Evolutionary conservation across 92 coral and sea anemone species (phyloP).

Genomic region (Diadumene lineata): DNA sequence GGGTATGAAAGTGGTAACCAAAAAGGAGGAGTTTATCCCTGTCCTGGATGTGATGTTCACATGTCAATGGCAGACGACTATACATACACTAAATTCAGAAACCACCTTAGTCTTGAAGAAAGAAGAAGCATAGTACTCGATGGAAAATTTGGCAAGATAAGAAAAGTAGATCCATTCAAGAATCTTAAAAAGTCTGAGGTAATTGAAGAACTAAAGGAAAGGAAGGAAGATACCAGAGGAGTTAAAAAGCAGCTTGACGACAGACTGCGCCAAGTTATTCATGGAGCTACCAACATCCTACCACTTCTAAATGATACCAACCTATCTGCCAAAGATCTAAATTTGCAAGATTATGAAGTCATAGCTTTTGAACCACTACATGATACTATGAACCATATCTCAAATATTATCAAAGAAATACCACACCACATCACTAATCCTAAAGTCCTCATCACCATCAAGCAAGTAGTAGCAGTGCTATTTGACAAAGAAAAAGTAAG

Average conservation of each 20-base stretch:
- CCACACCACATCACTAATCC: conserved; percentile 34
- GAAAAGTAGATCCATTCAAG: conserved; percentile 11
- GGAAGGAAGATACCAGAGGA: conserved; percentile 7
- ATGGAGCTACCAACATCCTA: conserved; percentile 17
- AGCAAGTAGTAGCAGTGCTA: conserved; percentile 19
- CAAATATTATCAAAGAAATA: conserved; percentile 16
- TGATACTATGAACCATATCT: conserved; percentile 22
- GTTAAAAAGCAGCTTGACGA: conserved; percentile 3
- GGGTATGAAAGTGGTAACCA: conserved; percentile 22
- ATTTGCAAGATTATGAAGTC: conserved; percentile 32
- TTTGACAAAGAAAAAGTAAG: conserved; percentile 35
- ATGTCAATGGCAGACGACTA: neutral
- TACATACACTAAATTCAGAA: conserved; percentile 5
- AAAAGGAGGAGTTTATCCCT: conserved; percentile 26
- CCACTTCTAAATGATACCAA: conserved; percentile 4
- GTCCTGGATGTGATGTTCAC: conserved; percentile 7
- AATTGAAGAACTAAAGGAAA: conserved; percentile 19
- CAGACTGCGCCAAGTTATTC: neutral
- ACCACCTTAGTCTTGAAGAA: conserved; percentile 9
- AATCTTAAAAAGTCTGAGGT: conserved; percentile 17
- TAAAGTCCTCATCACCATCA: conserved; percentile 16
- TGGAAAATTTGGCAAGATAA: conserved; percentile 8
- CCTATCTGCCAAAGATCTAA: conserved; percentile 4
- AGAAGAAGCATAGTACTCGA: conserved; percentile 9
- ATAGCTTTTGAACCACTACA: conserved; percentile 33